phyloP scores from a whole-genome alignment of 1,140 invertebrate species.

The Drosophila insularis region DNA sequence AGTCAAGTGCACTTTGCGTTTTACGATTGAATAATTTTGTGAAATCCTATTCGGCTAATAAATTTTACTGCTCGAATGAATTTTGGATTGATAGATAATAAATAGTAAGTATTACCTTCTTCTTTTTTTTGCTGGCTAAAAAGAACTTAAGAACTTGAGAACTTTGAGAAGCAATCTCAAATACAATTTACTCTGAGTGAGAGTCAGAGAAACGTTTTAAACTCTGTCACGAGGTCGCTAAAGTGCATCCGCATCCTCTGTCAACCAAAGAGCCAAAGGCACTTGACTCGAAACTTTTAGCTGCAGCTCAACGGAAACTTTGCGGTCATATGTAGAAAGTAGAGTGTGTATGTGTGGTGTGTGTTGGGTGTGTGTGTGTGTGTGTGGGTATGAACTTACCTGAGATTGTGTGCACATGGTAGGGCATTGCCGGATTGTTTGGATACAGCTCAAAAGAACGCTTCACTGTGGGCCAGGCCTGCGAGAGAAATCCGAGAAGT shows the following conservation, averaged over 20 bases:
- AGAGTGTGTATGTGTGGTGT: neutral
- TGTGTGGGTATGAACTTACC: constrained; percentile 60
- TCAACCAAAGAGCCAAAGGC: constrained; percentile 30
- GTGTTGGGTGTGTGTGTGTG: constrained; percentile 12
- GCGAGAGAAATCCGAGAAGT: constrained; percentile 21
- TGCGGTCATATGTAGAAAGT: neutral
- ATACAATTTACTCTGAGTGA: constrained; percentile 42
- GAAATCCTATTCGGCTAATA: constrained; percentile 45
- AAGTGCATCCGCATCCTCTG: constrained; percentile 51
- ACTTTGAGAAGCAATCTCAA: constrained; percentile 63
- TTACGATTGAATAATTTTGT: constrained; percentile 28
- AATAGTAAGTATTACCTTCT: neutral
- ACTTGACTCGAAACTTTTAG: constrained; percentile 52
- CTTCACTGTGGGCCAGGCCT: constrained; percentile 80
- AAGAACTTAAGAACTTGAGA: constrained; percentile 33
- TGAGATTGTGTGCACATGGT: constrained; percentile 74
- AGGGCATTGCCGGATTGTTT: constrained; percentile 49
- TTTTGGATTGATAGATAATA: constrained; percentile 12
- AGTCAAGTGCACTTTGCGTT: constrained; percentile 40
- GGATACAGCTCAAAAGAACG: constrained; percentile 75
- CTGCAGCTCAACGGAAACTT: neutral
- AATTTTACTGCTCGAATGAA: constrained; percentile 36
- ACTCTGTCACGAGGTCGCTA: constrained; percentile 48
- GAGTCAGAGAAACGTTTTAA: constrained; percentile 33
- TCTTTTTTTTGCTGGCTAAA: neutral